Base-by-base conservation (phyloP, 1,140 invertebrate genomes). In the Potamilus streckersoni region DNA sequence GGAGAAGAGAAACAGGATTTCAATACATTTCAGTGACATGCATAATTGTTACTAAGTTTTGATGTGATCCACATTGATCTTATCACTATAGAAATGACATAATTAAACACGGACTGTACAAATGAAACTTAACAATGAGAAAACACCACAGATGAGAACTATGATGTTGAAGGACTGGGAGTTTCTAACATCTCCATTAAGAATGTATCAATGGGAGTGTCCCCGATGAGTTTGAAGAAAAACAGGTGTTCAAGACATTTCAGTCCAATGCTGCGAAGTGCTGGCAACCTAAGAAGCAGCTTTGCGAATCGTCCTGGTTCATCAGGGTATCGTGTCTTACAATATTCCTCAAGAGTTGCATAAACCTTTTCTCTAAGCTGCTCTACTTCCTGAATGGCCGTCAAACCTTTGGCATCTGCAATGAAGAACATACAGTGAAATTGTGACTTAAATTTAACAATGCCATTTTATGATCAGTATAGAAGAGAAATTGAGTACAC, bases 191-290 rank as follows among this genome's bases (percentile, higher is more conserved):
- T 91, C 74, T 91, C 90, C 87, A 90, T 86, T 12, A 92, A 84
- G 83, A 92, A 92, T 65, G 87, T 88, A 78, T 92, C 91, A 78
- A 92, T 91, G 2, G 90, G 88, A 13, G 88, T 90, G 77, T 91
- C 89, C 55, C 89, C 90, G 80, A 97, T 95, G 60, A 98, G 92
- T 87, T 96, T 95, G 91, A 97, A 97, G 92, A 97, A 97, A 92
- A 98, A 99, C 63, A 98, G 92, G 91, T 98, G 96, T 89, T 99
- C 97, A 82, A 96, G 92, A 91, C 97, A 98, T 91, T 98, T 98
- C 20, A 99, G 92, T 69, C 88, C 97, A 85, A 99, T 98, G 74
- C 97, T 98, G 69, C 97, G 93, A 23, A 99, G 92, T 4, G 97
- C 95, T 4, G 98, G 98, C 85, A 99, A 91, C 76, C 98, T 94